phyloP scores from a whole-genome alignment of 2,797 vertebrate species.

The Lagorchestes hirsutus region DNA sequence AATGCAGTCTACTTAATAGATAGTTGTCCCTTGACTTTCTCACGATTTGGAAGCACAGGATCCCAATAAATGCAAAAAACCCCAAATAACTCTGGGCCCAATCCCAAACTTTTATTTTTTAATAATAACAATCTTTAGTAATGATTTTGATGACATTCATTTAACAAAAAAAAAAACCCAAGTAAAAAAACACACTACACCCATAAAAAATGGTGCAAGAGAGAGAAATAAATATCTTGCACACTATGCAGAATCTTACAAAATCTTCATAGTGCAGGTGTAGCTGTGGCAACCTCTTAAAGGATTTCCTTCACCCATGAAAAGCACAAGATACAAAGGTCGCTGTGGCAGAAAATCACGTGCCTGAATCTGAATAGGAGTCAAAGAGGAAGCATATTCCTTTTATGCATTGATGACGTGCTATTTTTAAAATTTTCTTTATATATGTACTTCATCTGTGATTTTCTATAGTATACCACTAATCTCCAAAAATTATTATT shows the following conservation, averaged over 20 bases:
- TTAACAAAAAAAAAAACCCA: not conserved
- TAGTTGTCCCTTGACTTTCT: not conserved
- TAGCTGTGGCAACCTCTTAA: not conserved
- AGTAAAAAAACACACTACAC: not conserved
- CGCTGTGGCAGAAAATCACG: no score
- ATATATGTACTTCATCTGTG: not conserved
- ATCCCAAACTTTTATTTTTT: not conserved
- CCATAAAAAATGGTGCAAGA: not conserved
- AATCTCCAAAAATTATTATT: not conserved
- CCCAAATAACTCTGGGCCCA: not conserved
- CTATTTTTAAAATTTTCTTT: not conserved
- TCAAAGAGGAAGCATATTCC: not conserved
- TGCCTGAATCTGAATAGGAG: no score
- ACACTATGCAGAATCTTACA: not conserved
- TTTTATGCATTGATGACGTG: not conserved
- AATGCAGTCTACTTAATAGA: slow-evolving; percentile 19
- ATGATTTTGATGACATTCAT: not conserved
- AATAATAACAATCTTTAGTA: no score
- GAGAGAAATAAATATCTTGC: not conserved
- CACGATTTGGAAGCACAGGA: not conserved
- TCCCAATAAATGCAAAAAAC: not conserved
- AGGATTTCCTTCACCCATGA: no score
- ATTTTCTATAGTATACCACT: not conserved
- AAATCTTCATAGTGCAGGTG: not conserved
- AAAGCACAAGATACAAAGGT: no score